Percentiles rank a stretch among this genome's conserved stretches.
These are phyloP conservation scores for Siniperca knerii DNA, from an alignment of 2,113 vertebrate genomes.

Conservation along the genomic window DNA sequence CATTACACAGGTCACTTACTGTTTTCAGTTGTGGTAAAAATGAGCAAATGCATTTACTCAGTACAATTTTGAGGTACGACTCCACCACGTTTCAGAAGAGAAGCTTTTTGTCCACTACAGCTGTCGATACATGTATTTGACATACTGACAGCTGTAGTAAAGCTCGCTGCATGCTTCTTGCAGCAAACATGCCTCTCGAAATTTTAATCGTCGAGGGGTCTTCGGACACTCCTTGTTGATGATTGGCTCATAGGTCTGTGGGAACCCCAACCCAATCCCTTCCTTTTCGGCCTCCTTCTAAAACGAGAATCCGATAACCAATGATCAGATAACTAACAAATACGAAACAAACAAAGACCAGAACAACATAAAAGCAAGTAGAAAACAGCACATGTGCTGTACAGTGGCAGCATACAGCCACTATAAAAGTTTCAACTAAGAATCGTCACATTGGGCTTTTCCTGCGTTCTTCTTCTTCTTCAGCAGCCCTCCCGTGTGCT, in stretches of 20 bases:
- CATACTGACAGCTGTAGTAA: background rate
- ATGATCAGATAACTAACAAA: too few relatives aligned
- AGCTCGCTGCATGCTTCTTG: background rate
- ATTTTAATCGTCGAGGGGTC: background rate
- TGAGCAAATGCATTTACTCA: too few relatives aligned
- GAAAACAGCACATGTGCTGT: too few relatives aligned
- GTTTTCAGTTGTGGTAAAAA: too few relatives aligned
- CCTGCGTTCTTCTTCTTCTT: too few relatives aligned
- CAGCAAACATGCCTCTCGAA: background rate
- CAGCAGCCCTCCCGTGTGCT: too few relatives aligned
- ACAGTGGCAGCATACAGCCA: too few relatives aligned
- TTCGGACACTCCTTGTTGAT: background rate
- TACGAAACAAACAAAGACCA: too few relatives aligned
- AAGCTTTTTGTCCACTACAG: background rate
- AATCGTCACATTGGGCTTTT: too few relatives aligned
- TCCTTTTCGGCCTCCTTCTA: background rate
- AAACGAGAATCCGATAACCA: background rate
- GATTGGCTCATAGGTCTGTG: background rate
- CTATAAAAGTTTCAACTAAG: too few relatives aligned
- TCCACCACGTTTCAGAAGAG: background rate
- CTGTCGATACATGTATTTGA: background rate
- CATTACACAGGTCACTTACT: slow-evolving; percentile 88
- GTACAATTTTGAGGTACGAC: background rate
- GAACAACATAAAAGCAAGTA: too few relatives aligned
- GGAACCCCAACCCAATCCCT: background rate